Percentiles rank a stretch among this genome's conserved stretches.
Evolutionary conservation across 2,797 vertebrate genomes (phyloP).

Genomic region (Garrulus glandarius): DNA sequence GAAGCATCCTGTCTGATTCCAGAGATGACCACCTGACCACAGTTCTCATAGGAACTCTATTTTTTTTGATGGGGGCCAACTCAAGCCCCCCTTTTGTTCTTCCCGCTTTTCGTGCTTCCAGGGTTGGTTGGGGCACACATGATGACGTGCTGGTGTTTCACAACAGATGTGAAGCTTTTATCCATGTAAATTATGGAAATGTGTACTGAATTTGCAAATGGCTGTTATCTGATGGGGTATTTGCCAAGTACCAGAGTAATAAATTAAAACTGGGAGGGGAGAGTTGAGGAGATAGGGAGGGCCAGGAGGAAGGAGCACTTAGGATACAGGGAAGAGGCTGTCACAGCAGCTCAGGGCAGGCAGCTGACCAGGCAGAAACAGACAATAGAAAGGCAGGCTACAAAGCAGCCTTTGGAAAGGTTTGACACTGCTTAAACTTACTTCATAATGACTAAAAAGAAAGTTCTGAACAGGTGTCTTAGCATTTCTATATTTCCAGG

Average conservation of each 20-base stretch:
- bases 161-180: background rate
- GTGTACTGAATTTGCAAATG: background rate
- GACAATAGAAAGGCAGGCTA: background rate
- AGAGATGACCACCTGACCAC: fast-evolving
- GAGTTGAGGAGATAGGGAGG: background rate
- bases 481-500: background rate
- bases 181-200: background rate
- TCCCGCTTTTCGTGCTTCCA: background rate
- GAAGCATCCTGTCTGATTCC: background rate
- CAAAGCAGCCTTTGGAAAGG: background rate
- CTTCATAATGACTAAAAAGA: background rate
- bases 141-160: background rate
- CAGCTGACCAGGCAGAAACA: background rate
- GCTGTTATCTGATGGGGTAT: background rate
- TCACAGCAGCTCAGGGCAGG: background rate
- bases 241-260: background rate
- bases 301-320: background rate
- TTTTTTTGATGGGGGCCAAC: background rate
- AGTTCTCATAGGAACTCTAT: background rate
- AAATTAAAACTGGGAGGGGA: background rate
- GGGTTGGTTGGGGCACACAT: fast-evolving
- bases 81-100: background rate
- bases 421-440: background rate
- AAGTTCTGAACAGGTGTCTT: background rate
- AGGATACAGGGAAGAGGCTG: background rate